Percentiles rank a stretch among this genome's conserved stretches.
These are phyloP conservation scores for Enteromius viviparus DNA, from an alignment of 2,797 vertebrate genomes.

Conservation along the genomic window DNA sequence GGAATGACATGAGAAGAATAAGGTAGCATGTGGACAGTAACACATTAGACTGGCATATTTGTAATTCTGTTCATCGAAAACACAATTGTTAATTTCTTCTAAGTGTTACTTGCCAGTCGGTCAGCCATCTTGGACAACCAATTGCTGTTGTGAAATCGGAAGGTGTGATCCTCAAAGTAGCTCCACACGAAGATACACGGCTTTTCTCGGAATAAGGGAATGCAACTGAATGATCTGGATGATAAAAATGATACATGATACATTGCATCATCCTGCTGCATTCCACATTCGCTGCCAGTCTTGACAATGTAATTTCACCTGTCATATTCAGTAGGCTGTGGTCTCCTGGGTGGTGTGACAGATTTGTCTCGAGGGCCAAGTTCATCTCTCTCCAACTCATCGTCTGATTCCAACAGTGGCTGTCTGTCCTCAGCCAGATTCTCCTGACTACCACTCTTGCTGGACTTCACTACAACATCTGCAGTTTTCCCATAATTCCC, in stretches of 20 bases:
- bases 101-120: slow-evolving; percentile 71
- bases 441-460: slow-evolving; percentile 73
- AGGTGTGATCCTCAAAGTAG: slow-evolving; percentile 90
- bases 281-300: not conserved
- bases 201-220: slow-evolving; percentile 80
- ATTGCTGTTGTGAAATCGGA: slow-evolving; percentile 87
- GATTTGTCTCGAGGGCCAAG: slow-evolving; percentile 74
- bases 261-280: not conserved
- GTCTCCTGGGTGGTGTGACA: slow-evolving; percentile 74
- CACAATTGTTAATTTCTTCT: not conserved
- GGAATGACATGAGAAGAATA: not conserved
- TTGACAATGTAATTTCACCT: slow-evolving; percentile 69
- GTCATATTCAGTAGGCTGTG: slow-evolving; percentile 83
- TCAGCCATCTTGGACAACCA: slow-evolving; percentile 86
- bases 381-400: slow-evolving; percentile 70
- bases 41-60: not conserved
- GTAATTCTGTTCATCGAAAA: not conserved
- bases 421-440: slow-evolving; percentile 68
- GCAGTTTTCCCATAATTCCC: slow-evolving; percentile 87
- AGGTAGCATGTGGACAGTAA: not conserved
- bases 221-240: slow-evolving; percentile 84
- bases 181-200: slow-evolving; percentile 88
- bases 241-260: not conserved
- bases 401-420: slow-evolving; percentile 71
- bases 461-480: slow-evolving; percentile 69